These are phyloP conservation scores for Furcula furcula DNA, from an alignment of 2,888 invertebrate genomes.

Conservation along the genomic window DNA sequence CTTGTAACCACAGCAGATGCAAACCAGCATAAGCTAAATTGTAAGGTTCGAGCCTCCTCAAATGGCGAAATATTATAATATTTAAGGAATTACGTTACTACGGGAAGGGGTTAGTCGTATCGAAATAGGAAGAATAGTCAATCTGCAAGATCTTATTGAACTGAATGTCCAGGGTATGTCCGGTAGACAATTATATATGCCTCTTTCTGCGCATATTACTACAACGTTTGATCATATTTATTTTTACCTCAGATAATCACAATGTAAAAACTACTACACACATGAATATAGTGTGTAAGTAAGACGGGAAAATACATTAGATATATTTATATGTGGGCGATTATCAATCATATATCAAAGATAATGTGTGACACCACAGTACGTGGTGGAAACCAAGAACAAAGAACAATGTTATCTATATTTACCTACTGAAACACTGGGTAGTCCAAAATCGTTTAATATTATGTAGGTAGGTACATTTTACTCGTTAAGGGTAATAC, in stretches of 20 bases:
- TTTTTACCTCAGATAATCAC: neutral
- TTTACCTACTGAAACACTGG: slow-evolving; percentile 56
- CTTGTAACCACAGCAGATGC: too few species aligned
- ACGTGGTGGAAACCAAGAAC: slow-evolving; percentile 47
- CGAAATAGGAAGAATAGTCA: too few species aligned
- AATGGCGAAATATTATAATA: too few species aligned
- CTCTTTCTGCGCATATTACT: too few species aligned
- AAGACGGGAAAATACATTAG: slow-evolving; percentile 9
- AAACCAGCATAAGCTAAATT: too few species aligned
- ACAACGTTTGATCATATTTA: neutral
- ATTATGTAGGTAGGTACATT: slow-evolving; percentile 32
- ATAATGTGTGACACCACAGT: slow-evolving; percentile 45
- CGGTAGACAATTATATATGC: too few species aligned
- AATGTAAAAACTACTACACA: neutral
- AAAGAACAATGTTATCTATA: slow-evolving; percentile 67
- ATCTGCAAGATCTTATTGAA: too few species aligned
- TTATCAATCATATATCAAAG: slow-evolving; percentile 61
- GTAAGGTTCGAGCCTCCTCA: too few species aligned
- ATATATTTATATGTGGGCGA: slow-evolving; percentile 22
- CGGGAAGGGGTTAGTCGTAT: too few species aligned
- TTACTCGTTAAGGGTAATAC: slow-evolving; percentile 27
- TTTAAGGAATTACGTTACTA: too few species aligned
- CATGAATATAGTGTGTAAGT: neutral
- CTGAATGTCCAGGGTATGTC: too few species aligned
- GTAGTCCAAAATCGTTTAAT: slow-evolving; percentile 36